Evolutionary conservation across 2,797 vertebrate species (phyloP).

Genomic region (Florisuga fusca): DNA sequence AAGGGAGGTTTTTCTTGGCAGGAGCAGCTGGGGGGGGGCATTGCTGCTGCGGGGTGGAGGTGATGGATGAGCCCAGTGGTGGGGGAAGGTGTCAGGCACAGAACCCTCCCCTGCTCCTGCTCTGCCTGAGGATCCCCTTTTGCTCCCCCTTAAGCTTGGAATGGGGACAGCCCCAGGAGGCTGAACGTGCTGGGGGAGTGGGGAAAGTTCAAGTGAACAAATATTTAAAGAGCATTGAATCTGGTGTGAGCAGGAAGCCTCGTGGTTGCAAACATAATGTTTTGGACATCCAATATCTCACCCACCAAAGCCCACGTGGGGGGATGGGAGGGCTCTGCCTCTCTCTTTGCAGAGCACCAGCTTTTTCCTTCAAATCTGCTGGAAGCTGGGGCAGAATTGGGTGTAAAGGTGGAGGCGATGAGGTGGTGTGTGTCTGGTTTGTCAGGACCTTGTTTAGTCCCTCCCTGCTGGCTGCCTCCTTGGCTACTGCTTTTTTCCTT

Average conservation of each 20-base stretch:
- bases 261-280: not conserved
- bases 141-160: not conserved
- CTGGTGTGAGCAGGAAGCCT: slow-evolving; percentile 54
- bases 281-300: not conserved
- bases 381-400: not conserved
- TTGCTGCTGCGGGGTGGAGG: not conserved
- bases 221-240: slow-evolving; percentile 50
- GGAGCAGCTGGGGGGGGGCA: slow-evolving; percentile 57
- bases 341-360: rapidly evolving
- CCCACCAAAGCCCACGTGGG: not conserved
- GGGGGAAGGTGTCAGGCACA: slow-evolving; percentile 3
- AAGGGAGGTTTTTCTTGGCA: slow-evolving; percentile 68
- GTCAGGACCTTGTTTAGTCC: not conserved
- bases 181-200: slow-evolving; percentile 18
- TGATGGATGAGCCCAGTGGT: slow-evolving; percentile 33
- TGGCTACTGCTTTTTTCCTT: not conserved
- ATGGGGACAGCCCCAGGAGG: not conserved
- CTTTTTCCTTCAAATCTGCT: not conserved
- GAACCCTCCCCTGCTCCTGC: not conserved
- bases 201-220: slow-evolving; percentile 55
- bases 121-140: not conserved
- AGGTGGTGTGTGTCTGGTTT: not conserved
- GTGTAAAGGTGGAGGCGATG: not conserved
- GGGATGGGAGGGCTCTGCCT: not conserved
- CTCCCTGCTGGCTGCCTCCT: rapidly evolving